Base-by-base conservation (phyloP, 1,140 invertebrate species). In the Apis florea region DNA sequence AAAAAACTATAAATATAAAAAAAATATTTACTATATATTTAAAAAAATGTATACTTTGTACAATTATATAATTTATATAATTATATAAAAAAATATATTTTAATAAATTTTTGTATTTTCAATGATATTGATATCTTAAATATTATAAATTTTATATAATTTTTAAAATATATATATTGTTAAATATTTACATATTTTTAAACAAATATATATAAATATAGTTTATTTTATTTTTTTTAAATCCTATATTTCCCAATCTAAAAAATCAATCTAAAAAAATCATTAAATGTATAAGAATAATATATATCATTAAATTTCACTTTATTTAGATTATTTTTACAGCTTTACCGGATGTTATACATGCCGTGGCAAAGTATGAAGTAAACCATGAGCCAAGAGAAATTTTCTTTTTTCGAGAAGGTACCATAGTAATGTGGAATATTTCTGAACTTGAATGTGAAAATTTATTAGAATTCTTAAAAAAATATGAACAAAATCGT, bases 341-440 rank as follows among this genome's bases (percentile, higher is more conserved):
- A 93, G 95, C 95, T 88, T 90, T 95, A 26, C 92, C 94, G 63
- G 95, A 97, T 93, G 96, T 96, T 6, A 90, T 98, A 12, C 96
- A 97, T 92, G 95, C 96, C 4, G 92, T 94, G 6, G 97, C 97
- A 10, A 97, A 97, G 87, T 98, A 97, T 92, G 94, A 95, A 89
- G 94, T 97, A 10, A 95, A 94, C 21, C 89, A 94, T 53, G 96
- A 97, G 90, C 94, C 95, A 1, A 94, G 97, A 61, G 96, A 98
- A 92, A 96, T 98, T 82, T 98, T 96, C 92, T 96, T 98, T 89
- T 98, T 98, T 90, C 95, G 97, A 67, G 97, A 99, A 94, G 98
- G 98, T 15, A 96, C 96, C 31, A 95, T 98, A 21, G 97, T 99
- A 0, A 96, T 99, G 92, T 99, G 98, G 98, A 99, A 99, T 94